Evolutionary conservation across 2,888 invertebrate genomes (phyloP).

Genomic region (Micropterix aruncella): DNA sequence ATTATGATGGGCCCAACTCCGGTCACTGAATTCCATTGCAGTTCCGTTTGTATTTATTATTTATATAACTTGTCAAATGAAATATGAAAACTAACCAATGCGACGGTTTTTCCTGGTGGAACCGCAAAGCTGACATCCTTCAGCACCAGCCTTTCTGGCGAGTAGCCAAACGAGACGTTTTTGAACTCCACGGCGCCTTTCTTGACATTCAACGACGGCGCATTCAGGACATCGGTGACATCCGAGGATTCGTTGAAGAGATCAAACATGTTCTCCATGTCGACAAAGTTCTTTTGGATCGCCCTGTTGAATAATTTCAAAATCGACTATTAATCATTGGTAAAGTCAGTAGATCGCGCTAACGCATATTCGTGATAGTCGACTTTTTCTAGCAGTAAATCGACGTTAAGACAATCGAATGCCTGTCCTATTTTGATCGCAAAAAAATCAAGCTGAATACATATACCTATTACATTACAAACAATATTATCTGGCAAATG

Average conservation of each 20-base stretch:
- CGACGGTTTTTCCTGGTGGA: constrained; percentile 73
- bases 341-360: constrained; percentile 2
- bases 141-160: constrained; percentile 61
- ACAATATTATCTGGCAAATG: no score
- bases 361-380: constrained; percentile 1
- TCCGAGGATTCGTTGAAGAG: constrained; percentile 78
- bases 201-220: constrained; percentile 51
- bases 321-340: not conserved
- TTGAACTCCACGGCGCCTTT: constrained; percentile 74
- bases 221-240: constrained; percentile 70
- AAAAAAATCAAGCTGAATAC: no score
- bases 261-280: constrained; percentile 99
- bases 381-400: not conserved
- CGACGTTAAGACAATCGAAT: no score
- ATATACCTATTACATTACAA: no score
- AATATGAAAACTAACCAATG: constrained; percentile 50
- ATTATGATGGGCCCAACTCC: no score
- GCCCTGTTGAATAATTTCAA: constrained; percentile 43
- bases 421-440: not conserved
- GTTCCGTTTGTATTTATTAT: no score
- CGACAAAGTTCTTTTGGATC: constrained; percentile 94
- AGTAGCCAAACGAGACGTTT: constrained; percentile 82
- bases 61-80: no score
- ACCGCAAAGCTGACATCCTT: constrained; percentile 67
- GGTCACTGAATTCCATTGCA: no score